These are phyloP conservation scores for Brachionus rotundiformis DNA, from an alignment of 1,140 invertebrate species.

Conservation along the genomic window DNA sequence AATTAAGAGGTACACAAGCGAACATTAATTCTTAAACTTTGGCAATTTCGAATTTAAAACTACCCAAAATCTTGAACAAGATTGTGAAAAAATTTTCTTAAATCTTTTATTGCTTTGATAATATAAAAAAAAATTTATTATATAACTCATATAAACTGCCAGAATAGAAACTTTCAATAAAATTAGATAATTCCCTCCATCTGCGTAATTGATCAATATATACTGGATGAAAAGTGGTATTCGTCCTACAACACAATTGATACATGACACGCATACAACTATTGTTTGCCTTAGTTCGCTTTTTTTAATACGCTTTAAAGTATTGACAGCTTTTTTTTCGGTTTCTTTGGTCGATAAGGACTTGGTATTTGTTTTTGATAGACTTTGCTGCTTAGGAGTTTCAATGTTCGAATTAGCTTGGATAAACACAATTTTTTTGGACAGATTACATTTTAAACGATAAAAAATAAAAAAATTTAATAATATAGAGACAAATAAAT, in stretches of 20 bases:
- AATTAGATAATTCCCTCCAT: not conserved
- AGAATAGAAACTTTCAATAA: not conserved
- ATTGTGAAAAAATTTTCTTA: not conserved
- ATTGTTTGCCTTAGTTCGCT: not conserved
- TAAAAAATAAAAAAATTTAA: too few species aligned
- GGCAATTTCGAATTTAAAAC: too few species aligned
- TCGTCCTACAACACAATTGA: not conserved
- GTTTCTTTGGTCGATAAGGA: too few species aligned
- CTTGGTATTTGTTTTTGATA: too few species aligned
- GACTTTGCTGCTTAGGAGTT: too few species aligned
- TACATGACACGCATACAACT: not conserved
- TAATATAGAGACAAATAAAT: too few species aligned
- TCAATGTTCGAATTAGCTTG: too few species aligned
- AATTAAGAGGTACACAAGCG: too few species aligned
- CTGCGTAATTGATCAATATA: not conserved
- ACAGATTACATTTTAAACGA: too few species aligned
- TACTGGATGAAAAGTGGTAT: not conserved
- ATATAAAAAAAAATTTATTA: not conserved
- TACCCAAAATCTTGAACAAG: not conserved
- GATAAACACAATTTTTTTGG: too few species aligned
- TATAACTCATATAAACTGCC: not conserved
- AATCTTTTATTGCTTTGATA: constrained; percentile 12
- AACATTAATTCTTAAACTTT: too few species aligned
- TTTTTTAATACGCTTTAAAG: constrained; percentile 29
- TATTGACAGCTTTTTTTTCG: too few species aligned